Base-by-base conservation (phyloP, 2,888 invertebrate genomes). In the Yponomeuta evonymella region DNA sequence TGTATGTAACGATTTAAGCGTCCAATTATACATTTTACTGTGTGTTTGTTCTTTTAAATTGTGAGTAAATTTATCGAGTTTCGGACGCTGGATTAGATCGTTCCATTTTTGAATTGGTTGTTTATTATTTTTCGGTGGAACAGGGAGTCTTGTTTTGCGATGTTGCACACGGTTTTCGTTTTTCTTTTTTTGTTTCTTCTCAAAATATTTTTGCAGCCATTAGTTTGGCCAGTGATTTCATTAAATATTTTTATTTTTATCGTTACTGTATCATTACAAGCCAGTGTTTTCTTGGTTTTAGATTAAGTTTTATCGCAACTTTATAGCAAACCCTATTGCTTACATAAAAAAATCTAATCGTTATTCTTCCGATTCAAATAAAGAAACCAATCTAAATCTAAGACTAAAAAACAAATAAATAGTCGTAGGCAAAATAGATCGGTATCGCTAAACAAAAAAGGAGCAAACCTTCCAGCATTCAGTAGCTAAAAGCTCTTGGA, bases 1-100 rank as follows among this genome's bases (percentile, higher is more conserved):
- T 73, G 36, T 70, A 11, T 11, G 66, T 70, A 71, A 77, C 76
- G 80, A 85, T 85, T 82, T 83, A 85, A 83, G 79, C 76, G 75
- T 75, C 78, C 84, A 83, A 84, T 85, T 85, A 84, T 71, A 70
- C 62, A 62, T 62, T 70, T 36, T 30, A 12, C n/a, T 36, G 63
- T 62, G 51, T 69, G 70, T 70, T 70, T 70, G 70, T 63, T 70
- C 70, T 58, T 63, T 62, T 70, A 70, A 70, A 70, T 70, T 70
- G 70, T 62, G 70, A n/a, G 62, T 70, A 63, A 70, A 70, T 70
- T 70, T 70, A 70, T 70, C 63, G 70, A 36, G 63, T 48, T 15
- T 51, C 48, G 29, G 62, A 23, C 33, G 62, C 43, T n/a, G 70
- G 63, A 70, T 70, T 70, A 70, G 70, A 70, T 23, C 43, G 70